Evolutionary conservation across 2,888 invertebrate species (phyloP).

Genomic region (Sericinus montela): DNA sequence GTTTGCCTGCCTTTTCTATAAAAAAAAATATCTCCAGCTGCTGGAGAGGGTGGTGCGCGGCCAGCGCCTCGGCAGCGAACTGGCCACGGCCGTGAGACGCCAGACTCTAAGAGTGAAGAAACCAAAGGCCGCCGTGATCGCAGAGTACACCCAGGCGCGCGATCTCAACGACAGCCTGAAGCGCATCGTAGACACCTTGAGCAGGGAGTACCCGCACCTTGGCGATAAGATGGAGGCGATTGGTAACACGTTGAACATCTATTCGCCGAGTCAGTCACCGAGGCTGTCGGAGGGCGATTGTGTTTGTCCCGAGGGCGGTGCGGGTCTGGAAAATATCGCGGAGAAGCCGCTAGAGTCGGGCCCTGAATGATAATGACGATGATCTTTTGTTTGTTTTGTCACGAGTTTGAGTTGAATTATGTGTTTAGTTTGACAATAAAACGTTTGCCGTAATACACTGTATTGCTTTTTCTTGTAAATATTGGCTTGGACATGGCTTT

Average conservation of each 20-base stretch:
- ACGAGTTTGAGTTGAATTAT: neutral
- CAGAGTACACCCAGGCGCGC: constrained; percentile 79
- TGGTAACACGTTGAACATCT: constrained; percentile 70
- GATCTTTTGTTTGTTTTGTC: neutral
- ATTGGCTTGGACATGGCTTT: too few relatives aligned
- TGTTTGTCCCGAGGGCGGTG: constrained; percentile 12
- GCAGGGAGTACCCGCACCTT: constrained; percentile 81
- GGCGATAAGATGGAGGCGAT: constrained; percentile 55
- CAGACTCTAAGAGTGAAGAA: constrained; percentile 54
- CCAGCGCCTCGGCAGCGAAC: constrained; percentile 83
- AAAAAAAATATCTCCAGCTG: too few relatives aligned
- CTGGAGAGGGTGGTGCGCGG: constrained; percentile 81
- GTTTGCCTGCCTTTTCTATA: too few relatives aligned
- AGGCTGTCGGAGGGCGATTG: constrained; percentile 35
- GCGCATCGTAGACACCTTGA: constrained; percentile 77
- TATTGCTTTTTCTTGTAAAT: too few relatives aligned
- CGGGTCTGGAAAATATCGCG: constrained; percentile 32
- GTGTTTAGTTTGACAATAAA: too few relatives aligned
- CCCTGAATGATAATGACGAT: too few relatives aligned
- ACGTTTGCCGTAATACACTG: too few relatives aligned
- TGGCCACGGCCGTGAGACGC: constrained; percentile 69
- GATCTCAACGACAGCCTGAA: constrained; percentile 79
- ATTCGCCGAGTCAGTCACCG: constrained; percentile 47
- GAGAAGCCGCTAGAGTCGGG: constrained; percentile 38
- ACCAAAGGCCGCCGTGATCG: constrained; percentile 67